Percentiles rank a stretch among this genome's conserved stretches.
Evolutionary conservation across 2,113 vertebrate species (phyloP).

Genomic region (Anas platyrhynchos): DNA sequence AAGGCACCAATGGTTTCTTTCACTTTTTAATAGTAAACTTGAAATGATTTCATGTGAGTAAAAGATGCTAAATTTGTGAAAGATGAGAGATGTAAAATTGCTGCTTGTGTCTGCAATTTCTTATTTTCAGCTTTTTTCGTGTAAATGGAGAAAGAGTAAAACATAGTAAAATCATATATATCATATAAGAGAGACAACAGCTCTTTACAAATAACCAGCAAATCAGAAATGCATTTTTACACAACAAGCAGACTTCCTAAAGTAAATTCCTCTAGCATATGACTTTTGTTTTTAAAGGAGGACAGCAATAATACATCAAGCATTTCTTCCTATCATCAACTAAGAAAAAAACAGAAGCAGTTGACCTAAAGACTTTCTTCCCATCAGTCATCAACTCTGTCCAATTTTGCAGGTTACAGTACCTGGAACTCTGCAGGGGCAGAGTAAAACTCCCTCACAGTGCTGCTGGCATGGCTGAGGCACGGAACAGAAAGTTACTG

Average conservation of each 20-base stretch:
- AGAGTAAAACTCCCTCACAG: background rate
- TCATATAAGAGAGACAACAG: background rate
- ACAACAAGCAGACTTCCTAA: background rate
- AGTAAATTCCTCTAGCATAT: background rate
- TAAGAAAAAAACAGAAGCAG: too few relatives aligned
- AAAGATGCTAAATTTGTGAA: background rate
- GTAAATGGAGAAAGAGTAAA: background rate
- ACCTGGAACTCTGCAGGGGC: background rate
- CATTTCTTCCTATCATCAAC: background rate
- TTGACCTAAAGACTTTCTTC: background rate
- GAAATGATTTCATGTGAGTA: background rate
- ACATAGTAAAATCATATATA: fast-evolving
- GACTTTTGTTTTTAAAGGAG: background rate
- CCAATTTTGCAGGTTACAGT: background rate
- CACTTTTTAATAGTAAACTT: background rate
- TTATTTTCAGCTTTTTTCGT: background rate
- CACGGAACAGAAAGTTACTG: background rate
- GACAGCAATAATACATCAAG: background rate
- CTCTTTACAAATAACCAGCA: background rate
- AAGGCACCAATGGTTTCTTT: background rate
- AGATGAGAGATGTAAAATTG: background rate
- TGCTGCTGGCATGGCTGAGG: background rate
- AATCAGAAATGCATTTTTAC: background rate
- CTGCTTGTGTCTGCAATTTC: background rate
- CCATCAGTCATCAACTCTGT: fast-evolving